These are phyloP conservation scores for Megaptera novaeangliae DNA, from an alignment of 2,113 vertebrate genomes.

Conservation along the genomic window DNA sequence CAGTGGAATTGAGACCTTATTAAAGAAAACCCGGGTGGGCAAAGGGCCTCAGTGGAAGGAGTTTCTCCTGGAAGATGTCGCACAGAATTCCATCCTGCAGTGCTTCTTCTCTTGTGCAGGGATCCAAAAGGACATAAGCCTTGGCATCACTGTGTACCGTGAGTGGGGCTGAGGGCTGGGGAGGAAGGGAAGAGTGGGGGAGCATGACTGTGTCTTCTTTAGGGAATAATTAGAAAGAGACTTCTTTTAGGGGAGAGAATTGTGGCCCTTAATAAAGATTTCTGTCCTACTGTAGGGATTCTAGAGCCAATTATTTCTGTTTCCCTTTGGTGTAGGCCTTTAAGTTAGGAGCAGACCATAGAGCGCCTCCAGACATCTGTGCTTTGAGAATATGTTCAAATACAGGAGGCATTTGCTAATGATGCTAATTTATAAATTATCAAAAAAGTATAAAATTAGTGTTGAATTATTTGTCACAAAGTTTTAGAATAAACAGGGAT, in stretches of 20 bases:
- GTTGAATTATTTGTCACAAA: neutral
- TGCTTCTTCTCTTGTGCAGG: conserved; percentile 64
- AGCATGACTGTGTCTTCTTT: neutral
- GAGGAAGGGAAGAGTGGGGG: neutral
- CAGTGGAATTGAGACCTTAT: conserved; percentile 65
- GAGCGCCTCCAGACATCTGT: neutral
- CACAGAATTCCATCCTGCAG: conserved; percentile 43
- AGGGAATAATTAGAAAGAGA: neutral
- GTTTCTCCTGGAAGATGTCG: conserved; percentile 60
- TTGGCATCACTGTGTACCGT: conserved; percentile 55
- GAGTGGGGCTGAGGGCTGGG: neutral
- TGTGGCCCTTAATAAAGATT: neutral
- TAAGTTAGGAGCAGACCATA: neutral
- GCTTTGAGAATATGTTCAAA: neutral
- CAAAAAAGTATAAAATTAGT: neutral
- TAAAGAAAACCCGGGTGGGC: conserved; percentile 57
- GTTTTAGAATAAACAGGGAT: neutral
- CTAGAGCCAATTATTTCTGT: neutral
- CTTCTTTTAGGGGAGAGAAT: neutral
- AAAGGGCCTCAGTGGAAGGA: conserved; percentile 62
- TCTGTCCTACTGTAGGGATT: neutral
- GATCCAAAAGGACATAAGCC: conserved; percentile 44
- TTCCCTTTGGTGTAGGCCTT: neutral
- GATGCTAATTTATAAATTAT: neutral
- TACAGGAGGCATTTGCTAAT: neutral